Percentiles rank a stretch among this genome's conserved stretches.
Conservation (phyloP, 2,888 invertebrate genomes). For the Stenoptilia bipunctidactyla region DNA sequence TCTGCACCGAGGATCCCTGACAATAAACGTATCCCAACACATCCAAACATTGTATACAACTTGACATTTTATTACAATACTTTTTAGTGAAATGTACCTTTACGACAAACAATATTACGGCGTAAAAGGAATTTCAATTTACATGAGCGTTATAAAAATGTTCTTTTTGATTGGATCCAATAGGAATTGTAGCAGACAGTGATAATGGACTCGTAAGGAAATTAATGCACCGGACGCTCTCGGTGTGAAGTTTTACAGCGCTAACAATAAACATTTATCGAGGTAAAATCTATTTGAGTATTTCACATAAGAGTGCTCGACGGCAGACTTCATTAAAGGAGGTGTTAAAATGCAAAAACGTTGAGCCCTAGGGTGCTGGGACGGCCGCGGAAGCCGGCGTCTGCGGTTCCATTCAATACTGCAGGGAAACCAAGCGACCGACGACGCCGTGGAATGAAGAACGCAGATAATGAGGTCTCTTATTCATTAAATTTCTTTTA, state of each 20-base stretch:
- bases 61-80: constrained; percentile 53
- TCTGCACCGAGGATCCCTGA: constrained; percentile 37
- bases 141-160: constrained; percentile 12
- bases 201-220: constrained; percentile 1
- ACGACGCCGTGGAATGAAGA: constrained; percentile 34
- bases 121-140: not conserved
- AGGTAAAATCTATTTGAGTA: not conserved
- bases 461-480: constrained; percentile 43
- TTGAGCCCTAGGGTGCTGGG: constrained; percentile 30
- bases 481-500: constrained; percentile 39
- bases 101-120: not conserved
- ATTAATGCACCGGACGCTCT: not conserved
- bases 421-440: constrained; percentile 41
- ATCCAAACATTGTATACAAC: constrained; percentile 41
- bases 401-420: constrained; percentile 42
- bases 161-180: constrained; percentile 7
- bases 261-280: constrained; percentile 1
- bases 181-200: constrained; percentile 5
- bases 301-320: constrained; percentile 1
- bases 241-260: not conserved
- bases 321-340: constrained; percentile 41
- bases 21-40: constrained; percentile 58
- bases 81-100: constrained; percentile 25
- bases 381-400: constrained; percentile 37
- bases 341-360: constrained; percentile 51